Conservation (phyloP, 2,888 invertebrate genomes). For the Venustoraphidia nigricollis region DNA sequence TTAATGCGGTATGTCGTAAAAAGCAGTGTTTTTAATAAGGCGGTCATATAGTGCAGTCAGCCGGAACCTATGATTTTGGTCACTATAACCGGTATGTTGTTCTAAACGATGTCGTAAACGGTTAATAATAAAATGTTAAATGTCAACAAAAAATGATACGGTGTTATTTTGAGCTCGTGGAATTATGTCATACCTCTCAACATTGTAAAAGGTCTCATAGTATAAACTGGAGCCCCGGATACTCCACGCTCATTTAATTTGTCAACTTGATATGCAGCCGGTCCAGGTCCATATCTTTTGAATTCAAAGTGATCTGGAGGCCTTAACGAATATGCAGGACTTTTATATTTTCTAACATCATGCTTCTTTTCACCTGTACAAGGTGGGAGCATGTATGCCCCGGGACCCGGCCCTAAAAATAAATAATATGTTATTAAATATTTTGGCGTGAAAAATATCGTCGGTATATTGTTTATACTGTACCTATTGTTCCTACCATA, state of each 20-base stretch:
- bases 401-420: constrained; percentile 47
- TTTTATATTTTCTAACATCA: constrained; percentile 42
- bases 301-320: constrained; percentile 14
- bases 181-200: background rate
- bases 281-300: constrained; percentile 25
- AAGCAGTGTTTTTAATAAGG: too few relatives aligned
- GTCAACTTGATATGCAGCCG: constrained; percentile 29
- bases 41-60: too few relatives aligned
- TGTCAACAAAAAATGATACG: too few relatives aligned
- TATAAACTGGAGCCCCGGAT: constrained; percentile 34
- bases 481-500: too few relatives aligned
- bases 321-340: constrained; percentile 49
- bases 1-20: too few relatives aligned
- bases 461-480: too few relatives aligned
- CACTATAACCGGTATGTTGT: too few relatives aligned
- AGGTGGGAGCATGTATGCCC: constrained; percentile 43
- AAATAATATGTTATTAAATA: background rate
- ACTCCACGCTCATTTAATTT: constrained; percentile 31
- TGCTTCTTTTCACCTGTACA: constrained; percentile 43
- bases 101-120: too few relatives aligned
- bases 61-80: too few relatives aligned
- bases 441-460: too few relatives aligned
- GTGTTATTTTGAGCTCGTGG: constrained; percentile 9
- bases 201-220: constrained; percentile 5
- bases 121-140: too few relatives aligned